These are phyloP conservation scores for Nymphalis io DNA, from an alignment of 1,140 invertebrate genomes.

Conservation along the genomic window DNA sequence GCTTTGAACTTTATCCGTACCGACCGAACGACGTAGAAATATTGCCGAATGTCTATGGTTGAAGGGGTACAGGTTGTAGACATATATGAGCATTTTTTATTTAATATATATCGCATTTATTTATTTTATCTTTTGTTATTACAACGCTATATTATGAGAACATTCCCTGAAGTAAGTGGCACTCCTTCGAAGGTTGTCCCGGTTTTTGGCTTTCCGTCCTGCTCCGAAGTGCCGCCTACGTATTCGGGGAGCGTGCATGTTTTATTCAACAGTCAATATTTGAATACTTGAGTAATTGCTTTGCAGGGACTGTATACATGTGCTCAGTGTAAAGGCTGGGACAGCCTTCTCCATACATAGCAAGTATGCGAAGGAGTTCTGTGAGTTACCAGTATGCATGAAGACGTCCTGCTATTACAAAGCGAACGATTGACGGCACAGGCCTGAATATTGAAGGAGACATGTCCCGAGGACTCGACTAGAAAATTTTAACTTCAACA, in stretches of 20 bases:
- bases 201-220: constrained; percentile 79
- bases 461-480: constrained; percentile 29
- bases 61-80: constrained; percentile 79
- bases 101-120: constrained; percentile 79
- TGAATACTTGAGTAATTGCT: constrained; percentile 68
- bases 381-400: constrained; percentile 60
- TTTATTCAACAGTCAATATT: constrained; percentile 55
- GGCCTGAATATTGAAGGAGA: constrained; percentile 26
- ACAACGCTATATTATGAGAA: constrained; percentile 65
- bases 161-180: constrained; percentile 68
- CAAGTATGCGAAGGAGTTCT: constrained; percentile 55
- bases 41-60: constrained; percentile 77
- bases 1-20: constrained; percentile 66
- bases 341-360: constrained; percentile 69
- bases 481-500: constrained; percentile 28
- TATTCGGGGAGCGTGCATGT: constrained; percentile 71
- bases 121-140: constrained; percentile 71
- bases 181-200: constrained; percentile 82
- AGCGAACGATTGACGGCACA: constrained; percentile 22
- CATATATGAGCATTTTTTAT: constrained; percentile 71
- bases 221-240: constrained; percentile 58
- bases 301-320: constrained; percentile 64
- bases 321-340: constrained; percentile 66
- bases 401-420: constrained; percentile 41
- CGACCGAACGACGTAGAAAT: constrained; percentile 65